phyloP scores from a whole-genome alignment of 1,140 invertebrate genomes.

The Pogonomyrmex californicus region DNA sequence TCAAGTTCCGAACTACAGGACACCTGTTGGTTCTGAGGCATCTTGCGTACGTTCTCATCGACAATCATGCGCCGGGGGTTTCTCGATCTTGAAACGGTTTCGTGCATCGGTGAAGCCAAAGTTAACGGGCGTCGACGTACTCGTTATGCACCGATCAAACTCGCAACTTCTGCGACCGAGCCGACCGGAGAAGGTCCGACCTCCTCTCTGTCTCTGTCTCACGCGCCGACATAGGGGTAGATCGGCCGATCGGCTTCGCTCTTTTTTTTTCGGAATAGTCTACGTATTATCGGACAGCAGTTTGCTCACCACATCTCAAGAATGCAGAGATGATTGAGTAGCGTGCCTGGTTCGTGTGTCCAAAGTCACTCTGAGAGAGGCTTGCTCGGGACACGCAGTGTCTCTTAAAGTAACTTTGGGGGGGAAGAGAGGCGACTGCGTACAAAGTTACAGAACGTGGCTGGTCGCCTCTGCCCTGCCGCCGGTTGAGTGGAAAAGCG shows the following conservation, averaged over 20 bases:
- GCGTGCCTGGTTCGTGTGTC: constrained; percentile 48
- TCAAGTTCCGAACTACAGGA: no score
- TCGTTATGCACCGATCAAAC: constrained; percentile 60
- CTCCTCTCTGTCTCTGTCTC: constrained; percentile 19
- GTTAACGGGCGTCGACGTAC: constrained; percentile 36
- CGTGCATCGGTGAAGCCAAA: constrained; percentile 36
- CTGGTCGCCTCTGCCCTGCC: constrained; percentile 46
- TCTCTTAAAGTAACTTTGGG: constrained; percentile 57
- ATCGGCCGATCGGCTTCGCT: constrained; percentile 12
- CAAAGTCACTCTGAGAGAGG: constrained; percentile 60
- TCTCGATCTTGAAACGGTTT: constrained; percentile 18
- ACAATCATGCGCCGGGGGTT: constrained; percentile 20
- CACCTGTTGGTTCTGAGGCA: constrained; percentile 40
- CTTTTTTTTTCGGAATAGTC: constrained; percentile 41
- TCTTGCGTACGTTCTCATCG: constrained; percentile 10
- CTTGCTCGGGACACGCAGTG: constrained; percentile 19
- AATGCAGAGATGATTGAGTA: constrained; percentile 61
- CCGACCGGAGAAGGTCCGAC: constrained; percentile 11
- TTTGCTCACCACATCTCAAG: constrained; percentile 45
- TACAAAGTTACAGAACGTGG: constrained; percentile 35
- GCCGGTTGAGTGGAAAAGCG: constrained; percentile 35
- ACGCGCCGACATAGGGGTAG: constrained; percentile 6
- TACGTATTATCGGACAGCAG: constrained; percentile 63
- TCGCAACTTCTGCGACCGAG: constrained; percentile 53
- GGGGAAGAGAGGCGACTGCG: not conserved